These are phyloP conservation scores for Phalacrocorax brasilianus DNA, from an alignment of 2,113 vertebrate genomes.

Conservation along the genomic window DNA sequence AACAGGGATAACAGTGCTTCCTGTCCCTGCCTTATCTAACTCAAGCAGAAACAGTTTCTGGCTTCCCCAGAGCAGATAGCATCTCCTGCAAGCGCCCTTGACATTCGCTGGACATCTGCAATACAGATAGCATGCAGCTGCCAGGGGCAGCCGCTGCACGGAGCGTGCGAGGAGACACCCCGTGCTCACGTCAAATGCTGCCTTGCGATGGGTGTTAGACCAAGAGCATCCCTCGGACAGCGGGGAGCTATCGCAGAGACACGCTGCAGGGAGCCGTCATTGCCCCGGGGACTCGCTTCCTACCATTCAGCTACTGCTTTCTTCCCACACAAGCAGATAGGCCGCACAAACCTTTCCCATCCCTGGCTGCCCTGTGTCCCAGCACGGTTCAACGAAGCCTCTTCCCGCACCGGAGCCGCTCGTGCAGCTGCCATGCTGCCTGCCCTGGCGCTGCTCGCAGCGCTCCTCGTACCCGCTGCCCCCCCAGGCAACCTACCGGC, in stretches of 20 bases:
- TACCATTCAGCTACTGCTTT: not conserved
- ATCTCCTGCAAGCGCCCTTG: not conserved
- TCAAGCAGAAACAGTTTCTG: not conserved
- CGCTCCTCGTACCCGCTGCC: not conserved
- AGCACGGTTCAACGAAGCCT: not conserved
- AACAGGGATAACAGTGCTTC: too few relatives aligned
- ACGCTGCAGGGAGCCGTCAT: not conserved
- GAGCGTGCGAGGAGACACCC: accelerated
- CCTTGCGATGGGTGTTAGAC: accelerated
- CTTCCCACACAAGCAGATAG: not conserved
- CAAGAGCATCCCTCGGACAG: not conserved
- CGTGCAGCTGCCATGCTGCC: not conserved
- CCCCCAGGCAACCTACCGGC: not conserved
- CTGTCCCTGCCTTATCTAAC: conserved; percentile 19
- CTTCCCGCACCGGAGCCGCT: not conserved
- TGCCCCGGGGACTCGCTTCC: accelerated
- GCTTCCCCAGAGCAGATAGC: not conserved
- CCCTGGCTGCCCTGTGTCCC: not conserved
- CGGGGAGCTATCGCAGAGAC: not conserved
- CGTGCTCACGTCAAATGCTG: accelerated
- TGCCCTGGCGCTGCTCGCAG: not conserved
- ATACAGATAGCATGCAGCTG: not conserved
- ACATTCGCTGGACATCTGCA: not conserved
- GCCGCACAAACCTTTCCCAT: accelerated
- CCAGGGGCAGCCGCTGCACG: accelerated